Evolutionary conservation across 2,888 invertebrate genomes (phyloP).

Genomic region (Troilus luridus): DNA sequence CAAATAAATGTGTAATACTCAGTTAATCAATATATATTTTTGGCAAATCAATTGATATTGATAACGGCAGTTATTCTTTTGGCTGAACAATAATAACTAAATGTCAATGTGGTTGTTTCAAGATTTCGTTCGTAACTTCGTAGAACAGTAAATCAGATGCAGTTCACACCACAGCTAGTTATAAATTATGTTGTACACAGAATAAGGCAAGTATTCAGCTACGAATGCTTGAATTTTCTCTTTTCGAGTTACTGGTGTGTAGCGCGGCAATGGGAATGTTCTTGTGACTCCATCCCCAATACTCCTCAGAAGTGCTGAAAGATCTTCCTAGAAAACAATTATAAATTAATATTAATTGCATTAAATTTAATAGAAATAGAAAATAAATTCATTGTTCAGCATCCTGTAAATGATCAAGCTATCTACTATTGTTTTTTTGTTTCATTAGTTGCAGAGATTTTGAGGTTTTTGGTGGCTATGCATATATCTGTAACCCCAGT

Average conservation of each 20-base stretch:
- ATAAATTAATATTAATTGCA: neutral
- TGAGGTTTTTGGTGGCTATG: neutral
- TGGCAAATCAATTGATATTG: neutral
- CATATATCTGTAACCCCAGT: too few species aligned
- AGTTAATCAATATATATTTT: neutral
- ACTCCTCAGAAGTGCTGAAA: conserved; percentile 73
- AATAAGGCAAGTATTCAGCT: conserved; percentile 85
- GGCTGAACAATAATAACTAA: neutral
- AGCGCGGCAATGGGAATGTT: conserved; percentile 86
- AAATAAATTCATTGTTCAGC: neutral
- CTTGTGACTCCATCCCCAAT: conserved; percentile 84
- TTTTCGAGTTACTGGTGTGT: conserved; percentile 84
- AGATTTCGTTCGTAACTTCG: conserved; percentile 22
- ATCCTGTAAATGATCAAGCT: neutral
- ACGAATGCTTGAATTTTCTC: conserved; percentile 86
- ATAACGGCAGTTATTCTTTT: neutral
- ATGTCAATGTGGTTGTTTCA: neutral
- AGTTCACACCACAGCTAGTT: conserved; percentile 61
- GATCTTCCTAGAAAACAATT: conserved; percentile 56
- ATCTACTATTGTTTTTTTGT: neutral
- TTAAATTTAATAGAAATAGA: neutral
- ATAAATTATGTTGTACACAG: conserved; percentile 86
- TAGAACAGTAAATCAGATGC: neutral
- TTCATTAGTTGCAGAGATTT: neutral
- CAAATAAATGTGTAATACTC: neutral